Evolutionary conservation across 2,888 invertebrate species (phyloP).

Genomic region (Lycophotia porphyrea): DNA sequence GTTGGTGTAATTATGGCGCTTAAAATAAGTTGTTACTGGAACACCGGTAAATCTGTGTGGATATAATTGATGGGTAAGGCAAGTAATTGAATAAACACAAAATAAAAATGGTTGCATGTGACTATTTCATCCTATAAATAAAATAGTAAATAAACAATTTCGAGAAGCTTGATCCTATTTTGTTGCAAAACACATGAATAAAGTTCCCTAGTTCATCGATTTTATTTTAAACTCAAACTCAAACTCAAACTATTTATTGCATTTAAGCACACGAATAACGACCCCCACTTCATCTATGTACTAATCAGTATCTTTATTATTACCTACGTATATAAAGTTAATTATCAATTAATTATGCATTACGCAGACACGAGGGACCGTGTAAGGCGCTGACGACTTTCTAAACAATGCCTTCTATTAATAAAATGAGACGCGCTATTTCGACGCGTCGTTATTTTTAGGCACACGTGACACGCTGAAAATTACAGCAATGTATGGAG

Average conservation of each 20-base stretch:
- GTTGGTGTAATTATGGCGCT: background rate
- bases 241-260: too few species aligned
- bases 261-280: constrained; percentile 9
- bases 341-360: constrained; percentile 48
- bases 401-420: constrained; percentile 58
- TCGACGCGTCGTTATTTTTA: constrained; percentile 53
- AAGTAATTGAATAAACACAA: background rate
- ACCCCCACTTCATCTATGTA: background rate
- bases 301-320: background rate
- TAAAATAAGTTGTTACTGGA: background rate
- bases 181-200: background rate
- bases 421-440: constrained; percentile 54
- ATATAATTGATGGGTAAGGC: background rate
- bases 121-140: background rate
- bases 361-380: constrained; percentile 6
- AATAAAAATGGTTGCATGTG: background rate
- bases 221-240: too few species aligned
- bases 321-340: constrained; percentile 24
- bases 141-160: background rate
- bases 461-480: constrained; percentile 23
- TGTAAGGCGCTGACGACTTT: constrained; percentile 48
- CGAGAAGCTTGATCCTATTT: background rate
- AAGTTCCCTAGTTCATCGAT: background rate
- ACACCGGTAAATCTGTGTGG: background rate
- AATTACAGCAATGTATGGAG: constrained; percentile 28